Conservation (phyloP, 2,113 vertebrate species). For the Archocentrus centrarchus region DNA sequence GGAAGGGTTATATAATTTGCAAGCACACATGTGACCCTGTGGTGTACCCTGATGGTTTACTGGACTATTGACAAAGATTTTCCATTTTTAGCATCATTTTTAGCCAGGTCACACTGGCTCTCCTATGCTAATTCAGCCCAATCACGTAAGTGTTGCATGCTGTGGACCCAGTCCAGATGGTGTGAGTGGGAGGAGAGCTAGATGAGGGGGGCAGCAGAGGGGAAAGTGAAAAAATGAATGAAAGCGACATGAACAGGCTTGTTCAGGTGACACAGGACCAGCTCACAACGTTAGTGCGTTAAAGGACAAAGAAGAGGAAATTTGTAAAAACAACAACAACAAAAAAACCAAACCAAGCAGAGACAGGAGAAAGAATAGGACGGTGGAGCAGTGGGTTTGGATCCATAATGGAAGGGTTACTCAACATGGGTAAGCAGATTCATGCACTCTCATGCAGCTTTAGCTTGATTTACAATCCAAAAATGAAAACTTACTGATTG, state of each 20-base stretch:
- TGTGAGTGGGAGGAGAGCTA: slow-evolving; percentile 55
- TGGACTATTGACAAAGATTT: background rate
- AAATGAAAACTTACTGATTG: background rate
- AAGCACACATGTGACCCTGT: background rate
- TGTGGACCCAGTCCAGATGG: slow-evolving; percentile 6
- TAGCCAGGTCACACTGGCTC: background rate
- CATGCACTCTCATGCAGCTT: background rate
- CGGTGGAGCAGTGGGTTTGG: background rate
- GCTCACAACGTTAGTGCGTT: background rate
- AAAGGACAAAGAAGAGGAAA: background rate
- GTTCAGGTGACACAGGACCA: slow-evolving; percentile 20
- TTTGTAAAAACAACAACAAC: background rate
- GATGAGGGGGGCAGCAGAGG: slow-evolving; percentile 2
- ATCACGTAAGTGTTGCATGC: background rate
- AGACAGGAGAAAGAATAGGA: background rate
- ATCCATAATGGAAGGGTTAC: background rate
- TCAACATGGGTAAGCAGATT: slow-evolving; percentile 48
- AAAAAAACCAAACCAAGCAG: background rate
- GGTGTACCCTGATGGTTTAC: background rate
- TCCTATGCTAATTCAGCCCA: background rate
- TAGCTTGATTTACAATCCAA: background rate
- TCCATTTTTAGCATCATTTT: slow-evolving; percentile 36
- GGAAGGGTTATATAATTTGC: slow-evolving; percentile 10
- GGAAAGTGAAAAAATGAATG: slow-evolving; percentile 28
- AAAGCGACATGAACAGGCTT: background rate